Percentiles rank a stretch among this genome's conserved stretches.
Evolutionary conservation across 2,888 invertebrate genomes (phyloP).

Genomic region (Netelia inedita): DNA sequence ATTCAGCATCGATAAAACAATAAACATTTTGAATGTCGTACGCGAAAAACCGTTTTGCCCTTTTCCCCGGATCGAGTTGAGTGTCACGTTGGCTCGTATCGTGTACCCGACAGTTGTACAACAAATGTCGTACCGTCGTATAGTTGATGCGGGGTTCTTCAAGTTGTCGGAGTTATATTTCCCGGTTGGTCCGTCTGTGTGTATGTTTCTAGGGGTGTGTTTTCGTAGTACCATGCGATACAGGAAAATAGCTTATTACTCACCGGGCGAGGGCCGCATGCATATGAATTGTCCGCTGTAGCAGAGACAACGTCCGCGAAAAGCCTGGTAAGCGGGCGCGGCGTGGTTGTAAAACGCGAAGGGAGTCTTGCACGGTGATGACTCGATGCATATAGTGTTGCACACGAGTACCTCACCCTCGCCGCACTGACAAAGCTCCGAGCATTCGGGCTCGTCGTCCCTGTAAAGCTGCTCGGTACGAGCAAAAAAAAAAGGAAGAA

Average conservation of each 20-base stretch:
- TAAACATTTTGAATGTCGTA: neutral
- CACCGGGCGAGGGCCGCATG: slow-evolving; percentile 93
- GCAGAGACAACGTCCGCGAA: slow-evolving; percentile 95
- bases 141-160: neutral
- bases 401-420: slow-evolving; percentile 92
- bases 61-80: neutral
- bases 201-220: slow-evolving; percentile 18
- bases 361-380: slow-evolving; percentile 94
- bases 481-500: slow-evolving; percentile 15
- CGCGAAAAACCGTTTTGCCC: neutral
- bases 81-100: neutral
- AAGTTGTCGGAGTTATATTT: neutral
- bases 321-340: slow-evolving; percentile 95
- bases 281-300: slow-evolving; percentile 97
- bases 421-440: slow-evolving; percentile 95
- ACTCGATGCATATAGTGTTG: slow-evolving; percentile 95
- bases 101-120: slow-evolving; percentile 3
- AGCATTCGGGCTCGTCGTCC: slow-evolving; percentile 95
- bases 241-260: slow-evolving; percentile 75
- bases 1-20: too few species aligned
- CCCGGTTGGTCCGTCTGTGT: neutral
- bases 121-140: slow-evolving; percentile 33
- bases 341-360: slow-evolving; percentile 96
- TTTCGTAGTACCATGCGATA: slow-evolving; percentile 29
- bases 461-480: slow-evolving; percentile 89